A percentile compares a stretch with the other conserved stretches of the same genome.
Evolutionary conservation across 2,113 vertebrate genomes (phyloP).

Genomic region (Strix aluco): DNA sequence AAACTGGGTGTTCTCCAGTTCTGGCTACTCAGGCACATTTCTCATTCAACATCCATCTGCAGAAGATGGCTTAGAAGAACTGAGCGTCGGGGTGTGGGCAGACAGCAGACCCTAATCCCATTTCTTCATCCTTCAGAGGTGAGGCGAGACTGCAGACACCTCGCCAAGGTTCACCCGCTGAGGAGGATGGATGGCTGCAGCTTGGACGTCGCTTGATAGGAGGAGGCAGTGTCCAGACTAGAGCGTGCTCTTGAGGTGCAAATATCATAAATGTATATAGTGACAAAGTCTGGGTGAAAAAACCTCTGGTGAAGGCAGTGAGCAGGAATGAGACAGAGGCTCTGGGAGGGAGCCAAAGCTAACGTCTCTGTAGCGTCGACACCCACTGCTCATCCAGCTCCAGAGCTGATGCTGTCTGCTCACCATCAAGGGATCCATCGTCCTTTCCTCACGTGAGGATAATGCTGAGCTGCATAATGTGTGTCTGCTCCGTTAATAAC

Average conservation of each 20-base stretch:
- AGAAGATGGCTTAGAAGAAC: not conserved
- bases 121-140: not conserved
- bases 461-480: not conserved
- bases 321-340: not conserved
- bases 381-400: not conserved
- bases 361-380: not conserved
- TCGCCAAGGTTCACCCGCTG: accelerated
- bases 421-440: not conserved
- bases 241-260: not conserved
- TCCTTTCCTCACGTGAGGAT: not conserved
- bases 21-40: not conserved
- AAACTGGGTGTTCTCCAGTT: not conserved
- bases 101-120: not conserved
- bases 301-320: not conserved
- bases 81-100: not conserved
- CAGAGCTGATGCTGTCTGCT: not conserved
- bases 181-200: not conserved
- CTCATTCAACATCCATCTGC: not conserved
- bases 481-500: not conserved
- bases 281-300: not conserved
- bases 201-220: not conserved
- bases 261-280: not conserved
- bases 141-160: not conserved
- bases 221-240: not conserved
- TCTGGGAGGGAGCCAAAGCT: not conserved